Evolutionary conservation across 2,888 invertebrate species (phyloP), one percentile per base, ranked within the genome.

Genomic region (Lamellibrachia satsuma): DNA sequence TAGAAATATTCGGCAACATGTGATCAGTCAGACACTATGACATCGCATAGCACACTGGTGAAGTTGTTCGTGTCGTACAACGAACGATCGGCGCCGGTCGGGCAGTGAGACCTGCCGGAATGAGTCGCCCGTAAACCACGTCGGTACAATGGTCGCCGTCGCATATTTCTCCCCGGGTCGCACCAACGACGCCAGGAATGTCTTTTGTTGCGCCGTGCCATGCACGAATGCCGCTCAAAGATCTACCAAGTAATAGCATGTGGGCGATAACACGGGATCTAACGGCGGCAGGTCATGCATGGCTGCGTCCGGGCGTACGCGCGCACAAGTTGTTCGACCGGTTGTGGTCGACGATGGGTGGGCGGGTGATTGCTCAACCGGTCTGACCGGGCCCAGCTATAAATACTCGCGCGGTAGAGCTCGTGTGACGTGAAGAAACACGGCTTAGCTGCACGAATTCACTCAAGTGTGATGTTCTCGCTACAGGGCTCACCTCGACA

Each of bases 301-400:
- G 75, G 22, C 75, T n/a, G 75, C 75, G 75, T 22, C 75, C 22
- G 75, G 22, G 75, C 75, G 75, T 75, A 22, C 75, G 75, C 75
- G 75, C 75, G 75, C 75, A 75, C 22, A n/a, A n/a, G 75, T 22
- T 22, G 75, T 22, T 75, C 75, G 22, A 75, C 75, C 75, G 75
- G 75, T 75, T 75, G 75, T n/a, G 4, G 75, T 75, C 75, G 75
- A n/a, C n/a, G 22, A 4, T 75, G 75, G 75, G 75, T 75, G 75
- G 75, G 75, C 75, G 75, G 11, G 75, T 75, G 75, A 75, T 75
- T 75, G 75, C 75, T 75, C 75, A 75, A 75, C 75, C 75, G 75
- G 75, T 75, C 75, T 75, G 75, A 75, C 75, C 75, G 55, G 55
- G 55, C 55, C 55, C 55, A n/a, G 75, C 75, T 75, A 75, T 75